Evolutionary conservation across 2,888 invertebrate species (phyloP), one percentile per base, ranked within the genome.

Genomic region (Lithodes maja): DNA sequence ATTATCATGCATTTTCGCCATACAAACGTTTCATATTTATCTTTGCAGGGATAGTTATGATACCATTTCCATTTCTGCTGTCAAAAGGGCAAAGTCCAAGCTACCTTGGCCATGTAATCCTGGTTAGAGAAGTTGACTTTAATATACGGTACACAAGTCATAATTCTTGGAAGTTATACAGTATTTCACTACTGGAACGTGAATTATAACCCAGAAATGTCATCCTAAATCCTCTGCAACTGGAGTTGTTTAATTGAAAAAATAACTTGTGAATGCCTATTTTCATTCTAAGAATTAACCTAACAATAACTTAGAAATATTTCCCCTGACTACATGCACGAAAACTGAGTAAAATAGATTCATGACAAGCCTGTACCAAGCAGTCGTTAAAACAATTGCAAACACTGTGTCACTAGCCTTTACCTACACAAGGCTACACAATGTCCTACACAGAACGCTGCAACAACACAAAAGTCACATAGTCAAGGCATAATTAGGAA

Each of bases 401-500:
- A 33, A 78, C 52, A 71, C 71, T 71, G 71, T n/a, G 71, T 55
- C 85, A 52, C 15, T 78, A 79, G 75, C 78, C 85, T 85, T 75
- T 85, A 33, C 49, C 79, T 69, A 33, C 33, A 52, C 50, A 79
- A 69, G 85, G 78, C 78, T 75, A 78, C 49, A 78, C 49, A 78
- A 79, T 61, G 49, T 50, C 85, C 79, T 68, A 79, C 75, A 78
- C 75, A 78, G 50, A 79, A 85, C 85, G 78, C 33, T 9, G 50
- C 68, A 68, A 33, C 53, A 77, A 77, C 77, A 75, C 61, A 69
- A 85, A 78, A 69, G 53, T 79, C 85, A 71, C 61, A 77, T 79
- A 78, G 79, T 79, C 85, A 85, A 85, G 85, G 85, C 85, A 85
- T 79, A 85, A 79, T 85, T 85, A 85, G 85, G 85, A 85, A 85